Conservation (phyloP, 1,140 invertebrate species). For the Hylyphantes graminicola region DNA sequence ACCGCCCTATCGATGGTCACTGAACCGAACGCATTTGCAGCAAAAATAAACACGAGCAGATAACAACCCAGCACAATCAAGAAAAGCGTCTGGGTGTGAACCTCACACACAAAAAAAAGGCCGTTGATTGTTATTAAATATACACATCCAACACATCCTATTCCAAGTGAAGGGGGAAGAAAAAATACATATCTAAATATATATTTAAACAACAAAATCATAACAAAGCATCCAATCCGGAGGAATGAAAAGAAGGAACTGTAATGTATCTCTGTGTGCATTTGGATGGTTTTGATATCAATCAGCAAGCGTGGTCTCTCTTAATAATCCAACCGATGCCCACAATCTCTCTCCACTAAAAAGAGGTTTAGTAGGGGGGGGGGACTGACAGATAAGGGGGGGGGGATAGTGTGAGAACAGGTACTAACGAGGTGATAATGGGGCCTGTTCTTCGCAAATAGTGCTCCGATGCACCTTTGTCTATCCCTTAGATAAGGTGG, state of each 20-base stretch:
- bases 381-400: slow-evolving; percentile 28
- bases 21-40: slow-evolving; percentile 2
- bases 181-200: slow-evolving; percentile 12
- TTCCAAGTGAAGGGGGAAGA: background rate
- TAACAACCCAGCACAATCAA: slow-evolving; percentile 1
- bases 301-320: slow-evolving; percentile 22
- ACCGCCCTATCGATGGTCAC: slow-evolving; percentile 17
- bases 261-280: background rate
- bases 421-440: slow-evolving; percentile 59
- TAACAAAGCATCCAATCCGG: background rate
- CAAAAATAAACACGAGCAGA: background rate
- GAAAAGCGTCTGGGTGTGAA: slow-evolving; percentile 47
- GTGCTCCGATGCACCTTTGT: slow-evolving; percentile 54
- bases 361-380: background rate
- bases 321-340: background rate
- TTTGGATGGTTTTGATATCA: slow-evolving; percentile 22
- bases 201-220: slow-evolving; percentile 26
- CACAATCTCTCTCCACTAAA: background rate
- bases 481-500: slow-evolving; percentile 52
- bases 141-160: slow-evolving; percentile 4
- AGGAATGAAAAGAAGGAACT: slow-evolving; percentile 17
- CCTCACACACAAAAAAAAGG: background rate
- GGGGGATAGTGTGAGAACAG: slow-evolving; percentile 55
- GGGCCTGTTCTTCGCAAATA: slow-evolving; percentile 53
- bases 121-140: too few species aligned